These are phyloP conservation scores for Addax nasomaculatus DNA, from an alignment of 2,113 vertebrate species.

Conservation along the genomic window DNA sequence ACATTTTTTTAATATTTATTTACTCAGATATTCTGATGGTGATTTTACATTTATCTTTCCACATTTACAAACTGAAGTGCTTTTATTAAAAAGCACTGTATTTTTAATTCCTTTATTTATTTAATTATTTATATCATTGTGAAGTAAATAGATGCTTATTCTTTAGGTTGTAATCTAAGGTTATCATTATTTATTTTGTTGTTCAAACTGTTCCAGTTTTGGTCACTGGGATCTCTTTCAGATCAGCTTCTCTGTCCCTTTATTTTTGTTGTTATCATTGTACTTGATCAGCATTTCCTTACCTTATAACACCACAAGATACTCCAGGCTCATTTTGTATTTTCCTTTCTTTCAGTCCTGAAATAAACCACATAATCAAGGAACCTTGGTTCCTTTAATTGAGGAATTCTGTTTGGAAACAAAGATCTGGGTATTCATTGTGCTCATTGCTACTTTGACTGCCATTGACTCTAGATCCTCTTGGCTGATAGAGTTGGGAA, in stretches of 20 bases:
- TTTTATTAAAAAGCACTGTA: neutral
- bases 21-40: neutral
- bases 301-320: neutral
- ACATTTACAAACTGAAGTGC: neutral
- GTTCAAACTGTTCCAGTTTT: neutral
- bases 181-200: neutral
- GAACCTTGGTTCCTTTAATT: neutral
- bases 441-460: neutral
- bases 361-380: neutral
- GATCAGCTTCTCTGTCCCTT: neutral
- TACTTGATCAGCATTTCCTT: neutral
- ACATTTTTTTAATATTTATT: neutral
- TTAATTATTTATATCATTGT: neutral
- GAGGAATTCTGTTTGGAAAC: neutral
- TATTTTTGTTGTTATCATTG: neutral
- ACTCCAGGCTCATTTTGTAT: neutral
- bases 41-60: too few species aligned
- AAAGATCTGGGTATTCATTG: neutral
- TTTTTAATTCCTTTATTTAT: neutral
- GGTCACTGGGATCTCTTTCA: neutral
- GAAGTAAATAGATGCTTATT: neutral
- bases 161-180: neutral
- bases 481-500: neutral
- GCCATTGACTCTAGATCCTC: neutral
- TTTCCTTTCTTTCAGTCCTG: neutral